These are phyloP conservation scores for Drosophila nasuta DNA, from an alignment of 1,140 invertebrate genomes.

Conservation along the genomic window DNA sequence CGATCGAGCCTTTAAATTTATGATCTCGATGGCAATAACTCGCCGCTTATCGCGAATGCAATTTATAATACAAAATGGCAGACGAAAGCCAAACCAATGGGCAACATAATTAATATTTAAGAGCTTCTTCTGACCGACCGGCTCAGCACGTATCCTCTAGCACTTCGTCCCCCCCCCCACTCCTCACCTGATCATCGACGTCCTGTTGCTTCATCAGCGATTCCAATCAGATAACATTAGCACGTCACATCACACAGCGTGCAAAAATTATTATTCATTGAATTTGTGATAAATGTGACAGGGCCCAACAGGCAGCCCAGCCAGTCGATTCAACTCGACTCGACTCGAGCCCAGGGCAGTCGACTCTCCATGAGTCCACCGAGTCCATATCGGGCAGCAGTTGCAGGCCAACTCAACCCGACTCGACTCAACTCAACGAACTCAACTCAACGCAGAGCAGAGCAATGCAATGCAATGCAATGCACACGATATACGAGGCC, in stretches of 20 bases:
- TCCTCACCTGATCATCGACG: slow-evolving; percentile 5
- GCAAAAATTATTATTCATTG: slow-evolving; percentile 84
- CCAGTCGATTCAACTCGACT: not conserved
- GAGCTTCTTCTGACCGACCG: slow-evolving; percentile 36
- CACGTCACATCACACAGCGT: slow-evolving; percentile 82
- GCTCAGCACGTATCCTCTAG: slow-evolving; percentile 7
- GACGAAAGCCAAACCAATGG: slow-evolving; percentile 63
- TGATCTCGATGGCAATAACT: slow-evolving; percentile 60
- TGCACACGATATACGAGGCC: slow-evolving; percentile 42
- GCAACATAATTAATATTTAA: slow-evolving; percentile 80
- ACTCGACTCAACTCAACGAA: no score
- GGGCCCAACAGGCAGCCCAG: slow-evolving; percentile 71
- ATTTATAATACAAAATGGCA: slow-evolving; percentile 83
- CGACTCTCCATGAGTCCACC: slow-evolving; percentile 2
- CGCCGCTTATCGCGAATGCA: slow-evolving; percentile 73
- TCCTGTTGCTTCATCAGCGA: slow-evolving; percentile 73
- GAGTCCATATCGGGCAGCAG: slow-evolving; percentile 21
- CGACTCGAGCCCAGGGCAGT: slow-evolving; percentile 30
- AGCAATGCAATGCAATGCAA: slow-evolving; percentile 10
- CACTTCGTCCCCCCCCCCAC: not conserved
- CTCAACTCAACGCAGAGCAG: no score
- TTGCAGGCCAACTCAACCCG: slow-evolving; percentile 33
- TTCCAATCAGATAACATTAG: slow-evolving; percentile 84
- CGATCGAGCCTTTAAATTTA: slow-evolving; percentile 36
- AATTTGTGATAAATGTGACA: slow-evolving; percentile 84